Evolutionary conservation across 2,797 vertebrate species (phyloP).

Genomic region (Microctenopoma steveboyesi): DNA sequence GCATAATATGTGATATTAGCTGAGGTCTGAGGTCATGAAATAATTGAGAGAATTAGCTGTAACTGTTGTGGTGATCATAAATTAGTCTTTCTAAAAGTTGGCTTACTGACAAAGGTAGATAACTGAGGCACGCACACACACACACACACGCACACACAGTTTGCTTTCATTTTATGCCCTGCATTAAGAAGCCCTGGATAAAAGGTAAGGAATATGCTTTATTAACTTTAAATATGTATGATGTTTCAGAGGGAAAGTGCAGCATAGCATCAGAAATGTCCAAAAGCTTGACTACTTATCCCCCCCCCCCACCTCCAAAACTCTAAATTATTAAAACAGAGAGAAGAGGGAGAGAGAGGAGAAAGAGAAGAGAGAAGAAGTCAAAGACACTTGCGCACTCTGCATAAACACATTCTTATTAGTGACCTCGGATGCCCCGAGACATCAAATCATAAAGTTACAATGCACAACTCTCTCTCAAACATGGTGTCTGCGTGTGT

Average conservation of each 20-base stretch:
- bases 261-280: conserved; percentile 79
- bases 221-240: conserved; percentile 88
- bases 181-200: conserved; percentile 81
- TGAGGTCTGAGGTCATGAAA: conserved; percentile 26
- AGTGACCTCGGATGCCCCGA: conserved; percentile 73
- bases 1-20: background rate
- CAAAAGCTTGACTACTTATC: conserved; percentile 84
- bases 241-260: conserved; percentile 84
- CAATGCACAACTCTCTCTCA: conserved; percentile 35
- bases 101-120: conserved; percentile 40
- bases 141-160: conserved; percentile 18
- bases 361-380: conserved; percentile 49
- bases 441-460: conserved; percentile 66
- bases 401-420: conserved; percentile 81
- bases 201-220: conserved; percentile 85
- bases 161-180: conserved; percentile 58
- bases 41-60: conserved; percentile 17
- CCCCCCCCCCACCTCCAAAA: conserved; percentile 69
- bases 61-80: conserved; percentile 28
- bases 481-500: conserved; percentile 9
- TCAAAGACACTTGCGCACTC: conserved; percentile 67
- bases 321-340: conserved; percentile 83
- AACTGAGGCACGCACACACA: conserved; percentile 25
- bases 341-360: conserved; percentile 22
- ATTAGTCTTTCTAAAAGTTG: conserved; percentile 45